Evolutionary conservation across 2,113 vertebrate genomes (phyloP).

Genomic region (Cinclus mexicanus): DNA sequence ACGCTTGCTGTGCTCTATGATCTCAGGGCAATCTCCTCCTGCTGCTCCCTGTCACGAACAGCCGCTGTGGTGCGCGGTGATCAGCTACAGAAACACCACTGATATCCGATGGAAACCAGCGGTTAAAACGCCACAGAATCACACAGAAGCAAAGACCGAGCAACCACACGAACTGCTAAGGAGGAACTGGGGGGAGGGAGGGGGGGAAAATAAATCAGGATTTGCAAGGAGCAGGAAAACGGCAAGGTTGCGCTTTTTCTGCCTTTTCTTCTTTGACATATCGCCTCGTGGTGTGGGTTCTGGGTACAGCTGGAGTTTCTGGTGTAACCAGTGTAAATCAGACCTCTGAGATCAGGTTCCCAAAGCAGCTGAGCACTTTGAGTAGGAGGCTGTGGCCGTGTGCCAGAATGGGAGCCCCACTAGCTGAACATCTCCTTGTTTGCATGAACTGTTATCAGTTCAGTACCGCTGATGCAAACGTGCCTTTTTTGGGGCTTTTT

Average conservation of each 20-base stretch:
- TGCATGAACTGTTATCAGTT: neutral
- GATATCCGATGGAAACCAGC: neutral
- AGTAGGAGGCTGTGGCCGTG: neutral
- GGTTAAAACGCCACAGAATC: neutral
- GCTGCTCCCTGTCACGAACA: neutral
- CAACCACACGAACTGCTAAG: neutral
- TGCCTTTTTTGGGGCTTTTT: neutral
- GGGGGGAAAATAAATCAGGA: neutral
- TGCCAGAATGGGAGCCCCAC: neutral
- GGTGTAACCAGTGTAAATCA: neutral
- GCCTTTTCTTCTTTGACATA: neutral
- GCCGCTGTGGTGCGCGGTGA: neutral
- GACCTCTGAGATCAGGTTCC: neutral
- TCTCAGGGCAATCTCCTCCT: neutral
- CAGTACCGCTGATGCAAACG: neutral
- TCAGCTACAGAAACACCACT: neutral
- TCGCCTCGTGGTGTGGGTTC: neutral
- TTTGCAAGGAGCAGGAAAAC: neutral
- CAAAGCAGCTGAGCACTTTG: neutral
- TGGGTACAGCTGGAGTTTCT: neutral
- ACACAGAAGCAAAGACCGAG: neutral
- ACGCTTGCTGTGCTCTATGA: rapidly evolving
- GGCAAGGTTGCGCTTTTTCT: neutral
- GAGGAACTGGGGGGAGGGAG: neutral
- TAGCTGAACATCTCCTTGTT: neutral